Percentiles rank a stretch among this genome's conserved stretches.
Evolutionary conservation across 2,113 vertebrate species (phyloP).

Genomic region (Alouatta palliata): DNA sequence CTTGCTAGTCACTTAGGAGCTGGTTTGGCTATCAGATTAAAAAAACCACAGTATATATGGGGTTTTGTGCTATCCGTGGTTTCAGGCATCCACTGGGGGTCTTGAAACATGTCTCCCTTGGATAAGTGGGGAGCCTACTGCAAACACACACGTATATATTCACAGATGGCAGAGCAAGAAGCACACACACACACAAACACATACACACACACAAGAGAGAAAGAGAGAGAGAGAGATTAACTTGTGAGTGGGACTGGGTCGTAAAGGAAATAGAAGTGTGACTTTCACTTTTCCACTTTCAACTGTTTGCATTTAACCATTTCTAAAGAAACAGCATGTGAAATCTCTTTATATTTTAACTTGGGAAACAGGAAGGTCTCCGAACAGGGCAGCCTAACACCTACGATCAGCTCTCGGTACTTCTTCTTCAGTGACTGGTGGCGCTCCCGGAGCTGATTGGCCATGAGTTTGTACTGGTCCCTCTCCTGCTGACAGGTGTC

Average conservation of each 20-base stretch:
- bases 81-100: background rate
- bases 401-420: slow-evolving; percentile 94
- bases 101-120: background rate
- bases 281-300: background rate
- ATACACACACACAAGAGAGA: too few relatives aligned
- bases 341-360: background rate
- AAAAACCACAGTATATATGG: background rate
- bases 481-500: slow-evolving; percentile 97
- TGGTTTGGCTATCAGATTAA: background rate
- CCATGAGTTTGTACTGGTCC: slow-evolving; percentile 98
- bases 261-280: background rate
- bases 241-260: too few relatives aligned
- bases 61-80: background rate
- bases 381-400: slow-evolving; percentile 64
- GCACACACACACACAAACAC: too few relatives aligned
- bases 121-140: background rate
- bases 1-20: background rate
- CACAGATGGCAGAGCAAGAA: background rate
- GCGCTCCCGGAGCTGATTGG: slow-evolving; percentile 95
- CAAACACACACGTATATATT: background rate
- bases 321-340: background rate
- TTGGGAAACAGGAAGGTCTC: background rate
- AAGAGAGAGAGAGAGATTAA: too few relatives aligned
- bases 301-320: background rate
- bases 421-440: slow-evolving; percentile 98